Evolutionary conservation across 2,888 invertebrate species (phyloP), one percentile per base, ranked within the genome.

Genomic region (Drosophila sordidula): DNA sequence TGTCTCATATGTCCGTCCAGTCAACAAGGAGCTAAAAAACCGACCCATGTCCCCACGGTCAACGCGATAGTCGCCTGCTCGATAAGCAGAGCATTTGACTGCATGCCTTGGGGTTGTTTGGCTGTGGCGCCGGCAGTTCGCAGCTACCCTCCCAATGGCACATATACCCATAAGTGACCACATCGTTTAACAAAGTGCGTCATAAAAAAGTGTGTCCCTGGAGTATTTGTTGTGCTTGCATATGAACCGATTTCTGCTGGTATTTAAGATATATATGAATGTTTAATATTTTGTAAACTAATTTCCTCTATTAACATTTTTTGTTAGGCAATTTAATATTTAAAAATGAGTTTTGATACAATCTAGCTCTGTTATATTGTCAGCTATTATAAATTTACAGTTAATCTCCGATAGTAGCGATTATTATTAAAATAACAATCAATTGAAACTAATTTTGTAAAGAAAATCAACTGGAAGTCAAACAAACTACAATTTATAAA

Each of bases 171-270:
- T 41, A 56, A 44, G 65, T 51, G 65, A 76, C 70, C 68, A 54
- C 61, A 74, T 67, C 86, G 86, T 70, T 88, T 83, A 82, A 67
- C 66, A 72, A 85, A 88, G 49, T 86, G 56, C 68, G 70, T 36
- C 83, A 79, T 79, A 82, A 83, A 84, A 82, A 65, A 45, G 34
- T 12, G 25, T 63, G 63, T 76, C 62, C 70, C 63, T 6, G 38
- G 63, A 26, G 75, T 44, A 25, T 70, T 59, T 38, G 22, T 16
- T 12, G 22, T 16, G 54, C 49, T 50, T 26, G 16, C n/a, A 41
- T 22, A 18, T 18, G 12, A 49, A n/a, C 26, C 18, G 41, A 49
- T 44, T 36, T 57, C 11, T 45, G n/a, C 25, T 22, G 8, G 25
- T 4, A 26, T 38, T 18, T 39, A 11, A 2, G 16, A 38, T 32